Percentiles rank a stretch among this genome's conserved stretches.
phyloP scores from a whole-genome alignment of 2,797 vertebrate species.

The Enoplosus armatus region DNA sequence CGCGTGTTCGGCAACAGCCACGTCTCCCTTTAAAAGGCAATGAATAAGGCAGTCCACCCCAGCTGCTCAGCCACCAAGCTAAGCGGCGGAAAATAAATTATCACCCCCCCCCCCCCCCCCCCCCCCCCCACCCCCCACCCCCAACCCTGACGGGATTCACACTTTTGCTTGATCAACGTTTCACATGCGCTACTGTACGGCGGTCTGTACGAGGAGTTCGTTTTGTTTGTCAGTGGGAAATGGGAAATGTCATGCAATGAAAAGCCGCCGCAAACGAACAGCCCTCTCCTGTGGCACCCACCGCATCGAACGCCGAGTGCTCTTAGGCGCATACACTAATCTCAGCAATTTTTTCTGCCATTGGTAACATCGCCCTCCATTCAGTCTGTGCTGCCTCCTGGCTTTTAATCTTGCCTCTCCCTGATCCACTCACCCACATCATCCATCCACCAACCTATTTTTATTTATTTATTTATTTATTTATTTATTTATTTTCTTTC shows the following conservation, averaged over 20 bases:
- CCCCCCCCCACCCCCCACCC: no score
- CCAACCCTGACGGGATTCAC: constrained; percentile 38
- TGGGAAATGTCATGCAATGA: constrained; percentile 40
- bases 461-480: no score
- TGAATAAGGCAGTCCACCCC: constrained; percentile 25
- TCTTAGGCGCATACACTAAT: constrained; percentile 58
- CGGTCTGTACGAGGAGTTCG: constrained; percentile 12
- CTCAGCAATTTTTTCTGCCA: constrained; percentile 60
- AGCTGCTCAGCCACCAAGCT: constrained; percentile 41
- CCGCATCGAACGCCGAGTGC: constrained; percentile 40
- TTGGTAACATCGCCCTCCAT: constrained; percentile 57
- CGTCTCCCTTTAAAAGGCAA: constrained; percentile 33
- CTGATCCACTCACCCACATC: constrained; percentile 59
- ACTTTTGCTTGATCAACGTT: constrained; percentile 57
- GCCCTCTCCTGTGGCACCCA: constrained; percentile 31
- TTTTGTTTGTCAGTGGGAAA: constrained; percentile 62
- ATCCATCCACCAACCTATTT: constrained; percentile 41
- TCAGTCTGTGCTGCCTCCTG: constrained; percentile 44
- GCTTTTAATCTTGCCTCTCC: constrained; percentile 58
- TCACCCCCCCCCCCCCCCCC: no score
- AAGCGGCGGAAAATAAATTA: no score
- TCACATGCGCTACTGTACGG: constrained; percentile 19
- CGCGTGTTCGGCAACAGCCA: constrained; percentile 4
- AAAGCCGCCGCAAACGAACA: constrained; percentile 33
- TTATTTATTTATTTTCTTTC: no score